Percentiles rank a stretch among this genome's conserved stretches.
phyloP scores from a whole-genome alignment of 2,113 vertebrate genomes.

The Atrichornis clamosus region DNA sequence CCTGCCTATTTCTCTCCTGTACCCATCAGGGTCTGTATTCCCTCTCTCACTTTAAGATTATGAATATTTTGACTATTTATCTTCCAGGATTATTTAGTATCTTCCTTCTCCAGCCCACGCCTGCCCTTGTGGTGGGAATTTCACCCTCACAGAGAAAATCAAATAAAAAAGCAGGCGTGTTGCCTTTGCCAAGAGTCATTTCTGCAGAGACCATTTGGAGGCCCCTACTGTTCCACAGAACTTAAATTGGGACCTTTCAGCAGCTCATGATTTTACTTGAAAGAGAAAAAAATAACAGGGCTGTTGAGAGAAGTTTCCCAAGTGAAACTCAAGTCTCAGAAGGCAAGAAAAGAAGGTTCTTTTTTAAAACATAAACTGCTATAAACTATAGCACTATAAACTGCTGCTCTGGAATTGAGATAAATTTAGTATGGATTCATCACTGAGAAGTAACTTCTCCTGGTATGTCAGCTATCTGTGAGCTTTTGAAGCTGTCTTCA shows the following conservation, averaged over 20 bases:
- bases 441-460: neutral
- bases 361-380: slow-evolving; percentile 1
- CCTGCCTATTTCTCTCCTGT: neutral
- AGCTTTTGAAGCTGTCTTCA: neutral
- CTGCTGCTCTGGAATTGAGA: neutral
- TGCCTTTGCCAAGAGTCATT: neutral
- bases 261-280: slow-evolving; percentile 19
- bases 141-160: neutral
- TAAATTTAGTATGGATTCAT: slow-evolving; percentile 29
- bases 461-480: neutral
- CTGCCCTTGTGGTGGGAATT: neutral
- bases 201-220: neutral
- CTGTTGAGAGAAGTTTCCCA: slow-evolving; percentile 40
- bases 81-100: neutral
- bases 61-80: neutral
- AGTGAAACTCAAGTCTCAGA: slow-evolving; percentile 26
- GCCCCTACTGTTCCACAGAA: neutral
- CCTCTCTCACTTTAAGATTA: neutral
- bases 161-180: neutral
- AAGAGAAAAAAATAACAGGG: neutral
- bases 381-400: slow-evolving; percentile 7
- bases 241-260: slow-evolving; percentile 40
- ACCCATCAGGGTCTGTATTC: neutral
- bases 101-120: neutral
- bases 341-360: neutral